Evolutionary conservation across 2,888 invertebrate genomes (phyloP).

Genomic region (Monochamus alternatus): DNA sequence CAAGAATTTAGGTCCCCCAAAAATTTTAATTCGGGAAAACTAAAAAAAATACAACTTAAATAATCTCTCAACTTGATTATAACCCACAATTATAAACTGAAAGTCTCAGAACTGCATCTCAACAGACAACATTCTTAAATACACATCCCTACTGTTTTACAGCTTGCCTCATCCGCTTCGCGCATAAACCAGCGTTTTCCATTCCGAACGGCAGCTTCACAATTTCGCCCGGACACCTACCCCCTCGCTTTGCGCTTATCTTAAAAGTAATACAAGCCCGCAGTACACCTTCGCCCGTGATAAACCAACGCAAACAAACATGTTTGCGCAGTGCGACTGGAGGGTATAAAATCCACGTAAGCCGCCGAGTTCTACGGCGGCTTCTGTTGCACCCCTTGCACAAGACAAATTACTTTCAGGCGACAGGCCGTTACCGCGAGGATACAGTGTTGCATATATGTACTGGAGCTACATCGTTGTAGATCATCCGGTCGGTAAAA

Average conservation of each 20-base stretch:
- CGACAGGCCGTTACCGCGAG: neutral
- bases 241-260: slow-evolving; percentile 1
- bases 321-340: slow-evolving; percentile 13
- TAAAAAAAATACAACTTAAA: too few relatives aligned
- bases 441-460: too few relatives aligned
- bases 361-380: neutral
- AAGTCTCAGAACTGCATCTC: too few relatives aligned
- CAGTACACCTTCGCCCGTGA: neutral
- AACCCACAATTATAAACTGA: too few relatives aligned
- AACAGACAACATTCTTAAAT: too few relatives aligned
- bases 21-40: too few relatives aligned
- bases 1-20: too few relatives aligned
- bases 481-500: neutral
- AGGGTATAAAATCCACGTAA: slow-evolving; percentile 1
- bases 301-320: slow-evolving; percentile 19
- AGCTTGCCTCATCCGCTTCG: too few relatives aligned
- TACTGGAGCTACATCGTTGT: too few relatives aligned
- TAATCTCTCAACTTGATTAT: too few relatives aligned
- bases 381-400: slow-evolving; percentile 2
- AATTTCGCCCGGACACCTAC: neutral
- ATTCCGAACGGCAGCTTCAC: neutral
- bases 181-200: too few relatives aligned
- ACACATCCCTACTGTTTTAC: too few relatives aligned
- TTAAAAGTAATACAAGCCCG: neutral
- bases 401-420: slow-evolving; percentile 18